Evolutionary conservation across 2,888 invertebrate species (phyloP).

Genomic region (Branchellion lobata): DNA sequence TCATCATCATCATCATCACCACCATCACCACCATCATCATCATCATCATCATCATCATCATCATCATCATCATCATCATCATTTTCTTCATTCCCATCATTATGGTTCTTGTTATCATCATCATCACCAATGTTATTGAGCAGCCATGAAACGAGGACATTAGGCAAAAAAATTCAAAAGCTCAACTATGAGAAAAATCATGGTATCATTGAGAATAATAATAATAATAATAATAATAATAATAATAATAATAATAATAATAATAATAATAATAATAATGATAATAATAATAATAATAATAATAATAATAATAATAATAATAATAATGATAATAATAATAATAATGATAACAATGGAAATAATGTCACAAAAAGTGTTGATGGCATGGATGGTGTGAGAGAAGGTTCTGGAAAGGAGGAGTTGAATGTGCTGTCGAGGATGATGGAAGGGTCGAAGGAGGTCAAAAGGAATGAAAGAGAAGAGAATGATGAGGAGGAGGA

Average conservation of each 20-base stretch:
- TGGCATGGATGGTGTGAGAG: no score
- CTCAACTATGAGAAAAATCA: not conserved
- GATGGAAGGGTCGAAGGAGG: not conserved
- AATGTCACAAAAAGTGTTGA: no score
- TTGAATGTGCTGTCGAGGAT: not conserved
- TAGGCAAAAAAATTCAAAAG: not conserved
- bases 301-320: not conserved
- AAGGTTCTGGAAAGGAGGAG: not conserved
- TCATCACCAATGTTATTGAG: not conserved
- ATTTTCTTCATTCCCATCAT: not conserved
- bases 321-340: conserved; percentile 2
- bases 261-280: not conserved
- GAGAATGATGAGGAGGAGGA: not conserved
- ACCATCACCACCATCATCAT: not conserved
- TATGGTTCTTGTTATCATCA: not conserved
- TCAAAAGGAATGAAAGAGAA: not conserved
- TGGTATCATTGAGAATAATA: no score
- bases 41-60: not conserved
- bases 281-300: conserved; percentile 3
- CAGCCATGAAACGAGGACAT: not conserved
- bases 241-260: not conserved
- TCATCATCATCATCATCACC: conserved; percentile 4
- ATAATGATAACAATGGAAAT: conserved; percentile 1
- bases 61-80: conserved; percentile 12
- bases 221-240: not conserved